Conservation (phyloP, 2,113 vertebrate genomes). For the Ophiodon elongatus region DNA sequence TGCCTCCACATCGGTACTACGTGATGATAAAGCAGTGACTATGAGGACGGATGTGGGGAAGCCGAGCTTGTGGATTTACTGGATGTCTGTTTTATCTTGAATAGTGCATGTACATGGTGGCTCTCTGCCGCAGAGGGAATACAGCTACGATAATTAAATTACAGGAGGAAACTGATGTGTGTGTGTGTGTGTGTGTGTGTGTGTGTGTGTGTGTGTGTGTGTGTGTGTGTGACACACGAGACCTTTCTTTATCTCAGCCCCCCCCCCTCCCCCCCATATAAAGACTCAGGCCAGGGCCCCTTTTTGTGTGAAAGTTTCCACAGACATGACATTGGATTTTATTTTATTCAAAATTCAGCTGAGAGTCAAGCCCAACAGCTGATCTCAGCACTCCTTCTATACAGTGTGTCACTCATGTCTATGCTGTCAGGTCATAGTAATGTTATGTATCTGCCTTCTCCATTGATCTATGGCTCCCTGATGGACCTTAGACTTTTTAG, state of each 20-base stretch:
- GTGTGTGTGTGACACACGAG: no score
- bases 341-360: not conserved
- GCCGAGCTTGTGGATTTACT: not conserved
- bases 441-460: not conserved
- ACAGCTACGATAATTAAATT: conserved; percentile 43
- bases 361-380: not conserved
- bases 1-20: not conserved
- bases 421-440: not conserved
- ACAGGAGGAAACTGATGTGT: conserved; percentile 8
- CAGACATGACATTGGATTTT: not conserved
- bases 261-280: not conserved
- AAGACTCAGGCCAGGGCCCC: not conserved
- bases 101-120: not conserved
- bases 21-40: not conserved
- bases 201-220: no score
- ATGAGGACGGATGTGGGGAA: not conserved
- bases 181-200: no score
- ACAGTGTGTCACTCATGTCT: not conserved
- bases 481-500: not conserved
- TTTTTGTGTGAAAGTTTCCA: not conserved
- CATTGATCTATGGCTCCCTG: not conserved
- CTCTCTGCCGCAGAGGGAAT: conserved; percentile 16
- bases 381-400: not conserved
- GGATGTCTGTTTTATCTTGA: not conserved
- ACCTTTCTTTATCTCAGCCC: not conserved